These are phyloP conservation scores for Agrypnia vestita DNA, from an alignment of 1,140 invertebrate species.

Conservation along the genomic window DNA sequence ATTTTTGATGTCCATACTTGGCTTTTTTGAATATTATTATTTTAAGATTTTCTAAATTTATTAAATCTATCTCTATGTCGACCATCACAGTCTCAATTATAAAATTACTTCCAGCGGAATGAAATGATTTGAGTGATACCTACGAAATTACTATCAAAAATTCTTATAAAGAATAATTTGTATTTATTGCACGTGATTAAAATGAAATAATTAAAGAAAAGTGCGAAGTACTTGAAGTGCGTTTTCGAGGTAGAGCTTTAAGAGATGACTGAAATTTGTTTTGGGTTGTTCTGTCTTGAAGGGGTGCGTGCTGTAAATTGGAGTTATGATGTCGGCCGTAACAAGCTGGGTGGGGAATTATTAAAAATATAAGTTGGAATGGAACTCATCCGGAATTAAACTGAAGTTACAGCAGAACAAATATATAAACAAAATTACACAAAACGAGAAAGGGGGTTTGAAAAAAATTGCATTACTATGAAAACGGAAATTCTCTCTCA, in stretches of 20 bases:
- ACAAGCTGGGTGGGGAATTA: slow-evolving; percentile 28
- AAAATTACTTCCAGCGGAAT: no score
- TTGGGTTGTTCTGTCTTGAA: slow-evolving; percentile 13
- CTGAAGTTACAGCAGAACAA: slow-evolving; percentile 28
- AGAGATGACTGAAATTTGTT: slow-evolving; percentile 5
- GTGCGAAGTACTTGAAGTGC: background rate
- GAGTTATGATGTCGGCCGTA: slow-evolving; percentile 36
- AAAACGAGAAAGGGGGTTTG: background rate
- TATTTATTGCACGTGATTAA: no score
- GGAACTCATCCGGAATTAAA: slow-evolving; percentile 41
- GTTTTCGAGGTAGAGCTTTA: background rate
- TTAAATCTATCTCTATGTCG: no score
- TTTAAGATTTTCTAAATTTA: no score
- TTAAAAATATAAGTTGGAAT: slow-evolving; percentile 45
- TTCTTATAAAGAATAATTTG: no score
- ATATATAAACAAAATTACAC: slow-evolving; percentile 38
- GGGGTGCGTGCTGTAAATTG: slow-evolving; percentile 31
- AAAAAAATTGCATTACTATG: background rate
- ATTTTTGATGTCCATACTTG: no score
- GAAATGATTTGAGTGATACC: no score
- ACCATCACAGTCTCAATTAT: no score
- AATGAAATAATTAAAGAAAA: no score
- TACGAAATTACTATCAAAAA: no score
- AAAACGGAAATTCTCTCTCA: no score
- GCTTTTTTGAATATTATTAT: no score